These are phyloP conservation scores for Halichoeres trimaculatus DNA, from an alignment of 2,113 vertebrate species.

Conservation along the genomic window DNA sequence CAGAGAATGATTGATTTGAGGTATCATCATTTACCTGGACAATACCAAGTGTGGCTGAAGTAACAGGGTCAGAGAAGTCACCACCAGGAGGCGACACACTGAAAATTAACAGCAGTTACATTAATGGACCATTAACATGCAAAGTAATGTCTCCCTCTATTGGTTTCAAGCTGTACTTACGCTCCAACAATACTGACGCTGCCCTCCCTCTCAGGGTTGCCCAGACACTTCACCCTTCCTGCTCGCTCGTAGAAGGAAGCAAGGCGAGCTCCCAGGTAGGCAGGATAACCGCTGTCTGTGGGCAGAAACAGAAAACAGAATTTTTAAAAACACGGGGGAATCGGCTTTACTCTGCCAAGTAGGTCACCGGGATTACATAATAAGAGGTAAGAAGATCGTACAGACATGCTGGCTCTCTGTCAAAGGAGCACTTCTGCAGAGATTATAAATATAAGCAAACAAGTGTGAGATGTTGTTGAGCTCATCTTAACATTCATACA, in stretches of 20 bases:
- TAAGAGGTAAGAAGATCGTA: not conserved
- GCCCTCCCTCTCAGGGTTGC: constrained; percentile 97
- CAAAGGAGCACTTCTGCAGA: not conserved
- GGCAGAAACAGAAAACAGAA: constrained; percentile 29
- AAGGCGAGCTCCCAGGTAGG: constrained; percentile 94
- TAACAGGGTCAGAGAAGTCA: constrained; percentile 98
- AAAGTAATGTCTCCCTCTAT: constrained; percentile 49
- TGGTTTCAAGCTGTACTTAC: constrained; percentile 83
- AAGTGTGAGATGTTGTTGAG: not conserved
- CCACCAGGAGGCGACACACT: constrained; percentile 98
- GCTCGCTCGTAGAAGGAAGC: constrained; percentile 98
- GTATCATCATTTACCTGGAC: constrained; percentile 84
- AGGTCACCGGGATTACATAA: not conserved
- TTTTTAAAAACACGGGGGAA: not conserved
- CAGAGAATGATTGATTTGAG: not conserved
- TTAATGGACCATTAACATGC: not conserved
- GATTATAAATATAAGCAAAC: not conserved
- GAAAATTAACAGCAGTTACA: constrained; percentile 13
- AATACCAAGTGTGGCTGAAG: constrained; percentile 96
- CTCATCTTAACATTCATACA: not conserved
- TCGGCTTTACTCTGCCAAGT: not conserved
- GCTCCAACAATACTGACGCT: constrained; percentile 98
- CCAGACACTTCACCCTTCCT: constrained; percentile 95
- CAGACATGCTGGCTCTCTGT: not conserved
- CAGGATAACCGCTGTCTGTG: constrained; percentile 97